phyloP scores from a whole-genome alignment of 2,888 invertebrate genomes.

The Agriopis aurantiaria region DNA sequence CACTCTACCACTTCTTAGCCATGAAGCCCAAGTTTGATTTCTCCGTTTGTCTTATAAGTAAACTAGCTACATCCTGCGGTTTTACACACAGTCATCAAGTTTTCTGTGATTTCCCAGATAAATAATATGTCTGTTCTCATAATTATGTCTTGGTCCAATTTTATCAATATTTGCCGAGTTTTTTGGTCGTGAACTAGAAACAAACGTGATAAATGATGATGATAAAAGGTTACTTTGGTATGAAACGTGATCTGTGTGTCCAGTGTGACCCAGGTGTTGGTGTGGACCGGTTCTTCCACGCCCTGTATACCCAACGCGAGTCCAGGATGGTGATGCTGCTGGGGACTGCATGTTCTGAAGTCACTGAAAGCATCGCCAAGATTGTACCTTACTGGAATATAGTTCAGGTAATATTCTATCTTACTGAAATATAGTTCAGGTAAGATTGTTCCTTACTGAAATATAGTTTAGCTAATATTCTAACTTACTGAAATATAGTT shows the following conservation, averaged over 20 bases:
- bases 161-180: too few relatives aligned
- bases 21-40: too few relatives aligned
- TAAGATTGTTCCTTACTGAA: constrained; percentile 58
- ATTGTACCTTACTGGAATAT: constrained; percentile 97
- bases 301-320: constrained; percentile 92
- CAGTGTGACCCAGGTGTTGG: constrained; percentile 97
- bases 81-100: too few relatives aligned
- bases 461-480: not conserved
- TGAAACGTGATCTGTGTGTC: not conserved
- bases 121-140: too few relatives aligned
- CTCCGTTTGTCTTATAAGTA: too few relatives aligned
- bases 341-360: constrained; percentile 96
- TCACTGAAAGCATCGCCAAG: constrained; percentile 96
- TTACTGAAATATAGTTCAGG: constrained; percentile 97
- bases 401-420: constrained; percentile 96
- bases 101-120: too few relatives aligned
- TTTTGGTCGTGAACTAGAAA: too few relatives aligned
- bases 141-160: too few relatives aligned
- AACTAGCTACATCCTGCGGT: too few relatives aligned
- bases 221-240: too few relatives aligned
- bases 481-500: constrained; percentile 97
- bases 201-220: too few relatives aligned
- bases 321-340: constrained; percentile 92
- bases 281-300: constrained; percentile 96
- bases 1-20: not conserved